Evolutionary conservation across 2,797 vertebrate genomes (phyloP).

Genomic region (Ambastaia sidthimunki): DNA sequence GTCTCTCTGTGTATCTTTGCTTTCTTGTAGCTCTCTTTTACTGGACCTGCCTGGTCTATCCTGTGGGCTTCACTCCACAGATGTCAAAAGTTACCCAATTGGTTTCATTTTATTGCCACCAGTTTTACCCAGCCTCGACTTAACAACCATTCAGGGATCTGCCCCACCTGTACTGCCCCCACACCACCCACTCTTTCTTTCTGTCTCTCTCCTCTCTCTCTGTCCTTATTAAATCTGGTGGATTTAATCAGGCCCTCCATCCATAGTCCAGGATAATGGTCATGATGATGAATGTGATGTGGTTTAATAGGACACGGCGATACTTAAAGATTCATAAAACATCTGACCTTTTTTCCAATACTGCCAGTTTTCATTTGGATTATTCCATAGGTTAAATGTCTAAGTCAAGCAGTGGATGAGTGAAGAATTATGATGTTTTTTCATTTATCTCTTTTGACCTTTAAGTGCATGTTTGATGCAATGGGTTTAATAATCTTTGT

Average conservation of each 20-base stretch:
- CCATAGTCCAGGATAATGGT: constrained; percentile 74
- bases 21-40: neutral
- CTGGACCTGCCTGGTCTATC: neutral
- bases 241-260: constrained; percentile 68
- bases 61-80: neutral
- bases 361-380: constrained; percentile 28
- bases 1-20: neutral
- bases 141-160: neutral
- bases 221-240: constrained; percentile 25
- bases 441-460: neutral
- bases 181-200: neutral
- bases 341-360: constrained; percentile 38
- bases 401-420: neutral
- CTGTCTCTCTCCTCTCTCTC: constrained; percentile 6
- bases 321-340: constrained; percentile 53
- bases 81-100: neutral
- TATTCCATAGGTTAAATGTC: constrained; percentile 17
- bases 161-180: neutral
- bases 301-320: constrained; percentile 67
- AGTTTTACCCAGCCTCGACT: neutral
- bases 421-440: neutral
- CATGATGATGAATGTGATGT: constrained; percentile 73
- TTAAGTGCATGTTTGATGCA: neutral
- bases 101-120: neutral
- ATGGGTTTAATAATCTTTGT: constrained; percentile 9